phyloP scores from a whole-genome alignment of 2,113 vertebrate genomes.

The Brachionichthys hirsutus region DNA sequence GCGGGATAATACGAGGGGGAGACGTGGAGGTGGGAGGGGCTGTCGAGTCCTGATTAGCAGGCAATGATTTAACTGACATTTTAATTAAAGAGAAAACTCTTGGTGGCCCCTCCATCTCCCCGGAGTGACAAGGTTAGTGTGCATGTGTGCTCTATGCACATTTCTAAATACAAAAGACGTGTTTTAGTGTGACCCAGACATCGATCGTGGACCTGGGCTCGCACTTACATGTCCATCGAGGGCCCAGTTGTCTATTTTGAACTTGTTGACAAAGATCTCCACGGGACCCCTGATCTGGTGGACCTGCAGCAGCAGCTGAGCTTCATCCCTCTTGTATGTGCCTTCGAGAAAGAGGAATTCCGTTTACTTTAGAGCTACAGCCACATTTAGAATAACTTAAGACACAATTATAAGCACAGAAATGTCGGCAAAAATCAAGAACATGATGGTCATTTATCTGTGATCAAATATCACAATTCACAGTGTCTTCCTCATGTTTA shows the following conservation, averaged over 20 bases:
- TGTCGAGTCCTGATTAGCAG: slow-evolving; percentile 76
- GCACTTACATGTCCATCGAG: slow-evolving; percentile 93
- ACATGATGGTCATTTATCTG: too few relatives aligned
- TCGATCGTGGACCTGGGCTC: not conserved
- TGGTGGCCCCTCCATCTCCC: slow-evolving; percentile 67
- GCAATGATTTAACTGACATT: slow-evolving; percentile 82
- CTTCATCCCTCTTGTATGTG: slow-evolving; percentile 90
- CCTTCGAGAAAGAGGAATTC: slow-evolving; percentile 71
- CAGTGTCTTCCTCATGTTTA: too few relatives aligned
- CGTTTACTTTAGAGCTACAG: not conserved
- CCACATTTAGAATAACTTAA: too few relatives aligned
- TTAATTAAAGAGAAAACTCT: slow-evolving; percentile 82
- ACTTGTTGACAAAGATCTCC: slow-evolving; percentile 94
- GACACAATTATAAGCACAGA: too few relatives aligned
- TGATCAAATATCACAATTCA: too few relatives aligned
- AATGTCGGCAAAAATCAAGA: too few relatives aligned
- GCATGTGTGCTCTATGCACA: slow-evolving; percentile 47
- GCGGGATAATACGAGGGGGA: slow-evolving; percentile 41
- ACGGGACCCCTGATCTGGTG: slow-evolving; percentile 89
- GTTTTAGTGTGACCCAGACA: slow-evolving; percentile 6
- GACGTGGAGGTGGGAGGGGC: slow-evolving; percentile 45
- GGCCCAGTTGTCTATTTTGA: slow-evolving; percentile 94
- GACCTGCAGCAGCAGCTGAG: slow-evolving; percentile 93
- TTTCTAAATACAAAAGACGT: slow-evolving; percentile 24
- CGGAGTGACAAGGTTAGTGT: slow-evolving; percentile 70